Percentiles rank a stretch among this genome's conserved stretches.
phyloP scores from a whole-genome alignment of 2,797 vertebrate species.

The Tiaroga cobitis region DNA sequence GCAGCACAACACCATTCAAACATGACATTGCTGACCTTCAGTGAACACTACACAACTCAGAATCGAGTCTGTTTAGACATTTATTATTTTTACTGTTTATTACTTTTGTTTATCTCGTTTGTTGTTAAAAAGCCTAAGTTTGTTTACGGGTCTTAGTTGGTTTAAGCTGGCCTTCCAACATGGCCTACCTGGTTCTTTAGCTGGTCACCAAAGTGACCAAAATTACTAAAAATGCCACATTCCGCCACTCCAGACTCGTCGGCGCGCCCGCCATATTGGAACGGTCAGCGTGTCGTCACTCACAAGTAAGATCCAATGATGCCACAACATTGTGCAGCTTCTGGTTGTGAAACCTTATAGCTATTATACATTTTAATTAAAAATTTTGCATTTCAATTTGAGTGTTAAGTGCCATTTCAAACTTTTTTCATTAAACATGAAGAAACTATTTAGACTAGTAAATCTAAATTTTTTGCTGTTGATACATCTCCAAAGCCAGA shows the following conservation, averaged over 20 bases:
- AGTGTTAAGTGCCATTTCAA: background rate
- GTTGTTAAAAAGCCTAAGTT: background rate
- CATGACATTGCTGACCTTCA: background rate
- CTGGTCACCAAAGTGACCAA: background rate
- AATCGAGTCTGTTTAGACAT: background rate
- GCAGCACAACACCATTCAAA: slow-evolving; percentile 1
- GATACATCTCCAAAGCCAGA: background rate
- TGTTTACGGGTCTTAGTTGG: background rate
- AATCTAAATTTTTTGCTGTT: background rate
- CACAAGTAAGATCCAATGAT: background rate
- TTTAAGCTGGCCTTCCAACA: background rate
- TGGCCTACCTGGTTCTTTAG: background rate
- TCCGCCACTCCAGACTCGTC: background rate
- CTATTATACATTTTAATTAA: too few species aligned
- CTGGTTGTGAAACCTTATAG: background rate
- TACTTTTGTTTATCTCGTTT: background rate
- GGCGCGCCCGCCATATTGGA: background rate
- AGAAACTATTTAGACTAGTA: background rate
- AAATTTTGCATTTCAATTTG: too few species aligned
- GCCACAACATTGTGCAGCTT: background rate
- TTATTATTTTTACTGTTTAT: background rate
- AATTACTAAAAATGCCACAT: background rate
- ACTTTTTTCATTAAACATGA: background rate
- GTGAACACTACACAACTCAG: background rate
- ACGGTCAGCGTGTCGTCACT: background rate